Evolutionary conservation across 2,797 vertebrate genomes (phyloP).

Genomic region (Labroides dimidiatus): DNA sequence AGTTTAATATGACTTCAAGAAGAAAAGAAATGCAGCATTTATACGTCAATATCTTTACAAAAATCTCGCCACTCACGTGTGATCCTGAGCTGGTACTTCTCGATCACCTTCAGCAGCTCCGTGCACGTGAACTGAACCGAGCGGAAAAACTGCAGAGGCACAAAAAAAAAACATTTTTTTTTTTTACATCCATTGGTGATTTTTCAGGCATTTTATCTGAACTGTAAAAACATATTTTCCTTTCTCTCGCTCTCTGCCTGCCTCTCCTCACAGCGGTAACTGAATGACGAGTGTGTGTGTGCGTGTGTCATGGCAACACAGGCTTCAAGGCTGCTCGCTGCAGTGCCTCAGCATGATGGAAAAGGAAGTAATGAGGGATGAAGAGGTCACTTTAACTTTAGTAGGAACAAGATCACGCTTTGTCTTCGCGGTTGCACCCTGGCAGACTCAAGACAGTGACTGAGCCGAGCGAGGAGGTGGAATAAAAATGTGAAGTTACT

Average conservation of each 20-base stretch:
- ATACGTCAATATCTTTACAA: too few species aligned
- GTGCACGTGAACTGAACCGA: conserved; percentile 87
- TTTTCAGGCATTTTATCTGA: not conserved
- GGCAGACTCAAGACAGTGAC: not conserved
- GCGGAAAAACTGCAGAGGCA: conserved; percentile 83
- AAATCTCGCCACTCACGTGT: conserved; percentile 78
- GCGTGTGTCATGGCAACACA: conserved; percentile 20
- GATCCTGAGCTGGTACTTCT: conserved; percentile 88
- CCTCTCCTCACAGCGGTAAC: conserved; percentile 7
- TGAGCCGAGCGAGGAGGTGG: conserved; percentile 25
- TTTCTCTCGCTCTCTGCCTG: not conserved
- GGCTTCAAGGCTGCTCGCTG: not conserved
- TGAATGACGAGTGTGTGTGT: conserved; percentile 12
- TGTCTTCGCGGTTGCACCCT: too few species aligned
- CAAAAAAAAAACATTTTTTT: not conserved
- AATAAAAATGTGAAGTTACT: conserved; percentile 50
- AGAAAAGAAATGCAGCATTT: too few species aligned
- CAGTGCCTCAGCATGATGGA: too few species aligned
- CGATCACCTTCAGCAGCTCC: conserved; percentile 88
- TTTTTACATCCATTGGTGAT: not conserved
- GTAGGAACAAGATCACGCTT: too few species aligned
- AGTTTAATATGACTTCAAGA: too few species aligned
- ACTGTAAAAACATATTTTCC: too few species aligned
- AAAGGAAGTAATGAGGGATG: too few species aligned
- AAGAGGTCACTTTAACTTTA: too few species aligned